These are phyloP conservation scores for Salpingus planirostris DNA, from an alignment of 2,888 invertebrate species.

Conservation along the genomic window DNA sequence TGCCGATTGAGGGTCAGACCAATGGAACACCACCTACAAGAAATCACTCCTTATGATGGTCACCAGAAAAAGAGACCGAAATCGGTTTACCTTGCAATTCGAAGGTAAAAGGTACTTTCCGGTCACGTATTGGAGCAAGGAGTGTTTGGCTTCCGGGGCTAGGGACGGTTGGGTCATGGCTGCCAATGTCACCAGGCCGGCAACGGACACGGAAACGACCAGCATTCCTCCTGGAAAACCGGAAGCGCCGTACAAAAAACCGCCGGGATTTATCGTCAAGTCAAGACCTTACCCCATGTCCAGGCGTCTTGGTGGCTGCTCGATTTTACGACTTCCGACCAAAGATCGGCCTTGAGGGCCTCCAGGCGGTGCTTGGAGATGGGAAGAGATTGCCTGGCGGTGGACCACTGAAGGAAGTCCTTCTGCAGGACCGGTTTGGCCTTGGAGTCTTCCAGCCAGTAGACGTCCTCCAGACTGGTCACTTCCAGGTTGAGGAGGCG, in stretches of 20 bases:
- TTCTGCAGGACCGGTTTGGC: constrained; percentile 65
- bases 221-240: constrained; percentile 70
- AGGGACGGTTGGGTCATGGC: constrained; percentile 87
- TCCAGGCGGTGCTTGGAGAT: constrained; percentile 73
- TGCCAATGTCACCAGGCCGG: constrained; percentile 79
- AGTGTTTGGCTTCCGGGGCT: constrained; percentile 84
- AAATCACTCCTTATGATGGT: constrained; percentile 25
- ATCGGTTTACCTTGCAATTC: constrained; percentile 55
- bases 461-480: constrained; percentile 79
- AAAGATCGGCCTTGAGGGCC: constrained; percentile 69
- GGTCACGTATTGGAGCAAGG: constrained; percentile 82
- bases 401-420: constrained; percentile 71
- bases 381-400: constrained; percentile 72
- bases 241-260: constrained; percentile 1
- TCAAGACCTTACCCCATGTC: constrained; percentile 62
- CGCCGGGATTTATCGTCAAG: neutral
- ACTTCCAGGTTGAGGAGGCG: constrained; percentile 72
- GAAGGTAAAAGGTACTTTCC: constrained; percentile 84
- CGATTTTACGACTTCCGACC: constrained; percentile 78
- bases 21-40: constrained; percentile 69
- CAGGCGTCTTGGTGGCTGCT: constrained; percentile 83
- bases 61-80: neutral
- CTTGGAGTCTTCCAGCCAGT: constrained; percentile 74
- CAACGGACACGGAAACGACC: constrained; percentile 82
- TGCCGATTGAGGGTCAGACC: constrained; percentile 82